Conservation (phyloP, 1,140 invertebrate genomes). For the Pemphigus obesinymphae region DNA sequence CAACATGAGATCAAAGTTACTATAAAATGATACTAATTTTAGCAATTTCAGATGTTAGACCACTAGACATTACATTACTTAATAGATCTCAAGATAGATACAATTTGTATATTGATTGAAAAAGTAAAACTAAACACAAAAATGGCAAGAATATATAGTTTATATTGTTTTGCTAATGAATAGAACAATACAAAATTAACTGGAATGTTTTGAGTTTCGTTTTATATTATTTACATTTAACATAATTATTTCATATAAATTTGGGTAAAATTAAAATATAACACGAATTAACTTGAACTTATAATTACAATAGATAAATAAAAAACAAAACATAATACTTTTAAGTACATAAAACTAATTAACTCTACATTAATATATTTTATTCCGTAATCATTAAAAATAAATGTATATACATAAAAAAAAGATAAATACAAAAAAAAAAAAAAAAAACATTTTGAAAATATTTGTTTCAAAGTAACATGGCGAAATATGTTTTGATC, state of each 20-base stretch:
- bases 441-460: conserved; percentile 4
- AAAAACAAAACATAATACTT: conserved; percentile 41
- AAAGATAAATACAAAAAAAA: conserved; percentile 22
- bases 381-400: conserved; percentile 13
- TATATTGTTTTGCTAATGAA: conserved; percentile 18
- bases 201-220: conserved; percentile 22
- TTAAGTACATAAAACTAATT: conserved; percentile 38
- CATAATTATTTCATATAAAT: conserved; percentile 40
- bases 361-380: conserved; percentile 38
- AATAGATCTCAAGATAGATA: conserved; percentile 18
- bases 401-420: conserved; percentile 29
- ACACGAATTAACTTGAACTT: conserved; percentile 36
- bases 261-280: conserved; percentile 39
- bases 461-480: conserved; percentile 32
- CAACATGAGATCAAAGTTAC: conserved; percentile 38
- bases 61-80: neutral
- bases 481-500: conserved; percentile 36
- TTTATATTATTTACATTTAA: conserved; percentile 37
- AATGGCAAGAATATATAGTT: conserved; percentile 35
- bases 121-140: conserved; percentile 17
- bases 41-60: conserved; percentile 19
- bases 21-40: conserved; percentile 38
- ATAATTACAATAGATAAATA: conserved; percentile 42
- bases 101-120: conserved; percentile 8
- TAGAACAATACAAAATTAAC: conserved; percentile 32